These are phyloP conservation scores for Elmis aenea DNA, from an alignment of 2,888 invertebrate genomes.

Conservation along the genomic window DNA sequence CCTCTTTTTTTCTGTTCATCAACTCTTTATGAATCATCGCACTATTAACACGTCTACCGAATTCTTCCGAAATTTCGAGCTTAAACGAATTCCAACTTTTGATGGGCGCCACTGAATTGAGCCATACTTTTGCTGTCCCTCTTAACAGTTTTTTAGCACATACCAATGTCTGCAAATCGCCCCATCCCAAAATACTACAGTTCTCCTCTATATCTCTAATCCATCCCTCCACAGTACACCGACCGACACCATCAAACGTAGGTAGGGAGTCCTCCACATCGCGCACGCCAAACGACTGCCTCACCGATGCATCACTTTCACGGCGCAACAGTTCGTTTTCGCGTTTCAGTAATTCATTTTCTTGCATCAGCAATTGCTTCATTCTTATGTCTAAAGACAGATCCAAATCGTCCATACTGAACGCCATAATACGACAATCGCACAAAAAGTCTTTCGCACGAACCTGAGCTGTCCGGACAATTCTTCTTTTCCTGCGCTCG, in stretches of 20 bases:
- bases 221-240: slow-evolving; percentile 27
- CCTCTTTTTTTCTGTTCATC: slow-evolving; percentile 30
- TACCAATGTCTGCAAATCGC: slow-evolving; percentile 28
- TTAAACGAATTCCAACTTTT: slow-evolving; percentile 24
- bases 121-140: slow-evolving; percentile 30
- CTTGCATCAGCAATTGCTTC: too few relatives aligned
- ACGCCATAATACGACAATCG: too few relatives aligned
- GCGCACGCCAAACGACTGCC: slow-evolving; percentile 5
- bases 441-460: too few relatives aligned
- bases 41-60: slow-evolving; percentile 23
- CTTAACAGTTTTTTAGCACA: slow-evolving; percentile 29
- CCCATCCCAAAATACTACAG: slow-evolving; percentile 25
- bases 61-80: slow-evolving; percentile 24
- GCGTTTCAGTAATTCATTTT: too few relatives aligned
- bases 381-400: too few relatives aligned
- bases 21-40: slow-evolving; percentile 21
- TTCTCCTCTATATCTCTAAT: slow-evolving; percentile 30
- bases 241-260: slow-evolving; percentile 24
- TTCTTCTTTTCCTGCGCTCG: too few relatives aligned
- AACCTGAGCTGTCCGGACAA: too few relatives aligned
- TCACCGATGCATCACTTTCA: too few relatives aligned
- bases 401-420: too few relatives aligned
- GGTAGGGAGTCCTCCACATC: slow-evolving; percentile 28
- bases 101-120: slow-evolving; percentile 27
- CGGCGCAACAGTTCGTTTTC: too few relatives aligned